Evolutionary conservation across 2,888 invertebrate species (phyloP), one percentile per base, ranked within the genome.

Genomic region (Lithophane ornitopus): DNA sequence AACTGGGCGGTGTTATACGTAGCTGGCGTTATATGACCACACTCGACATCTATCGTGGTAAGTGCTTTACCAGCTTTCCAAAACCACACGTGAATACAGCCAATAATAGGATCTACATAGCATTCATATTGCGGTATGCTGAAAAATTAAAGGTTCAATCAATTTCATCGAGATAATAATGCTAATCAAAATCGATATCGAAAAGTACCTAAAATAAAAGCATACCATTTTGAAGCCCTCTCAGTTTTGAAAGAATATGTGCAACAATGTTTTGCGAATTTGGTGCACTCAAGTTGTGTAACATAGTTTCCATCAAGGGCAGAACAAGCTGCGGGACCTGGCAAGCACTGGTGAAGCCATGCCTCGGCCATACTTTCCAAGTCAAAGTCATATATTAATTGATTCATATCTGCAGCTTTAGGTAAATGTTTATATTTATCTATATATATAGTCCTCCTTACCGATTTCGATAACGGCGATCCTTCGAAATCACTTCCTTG

Each of bases 281-380:
- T 96, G 3, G 93, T 94, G 77, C 96, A 96, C 85, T 96, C 96
- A 19, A 96, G 89, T 85, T 95, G 94, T 16, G 94, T 89, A 2
- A 95, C 95, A 78, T 91, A 92, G 46, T 91, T 85, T n/a, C 89
- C 90, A 41, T 93, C 92, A 0, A 96, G 90, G 3, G 95, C 93
- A 7, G 94, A 94, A 87, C 96, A 96, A 9, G 94, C 92, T 1
- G 95, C 94, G 9, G 94, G 90, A 7, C 96, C 96, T 28, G 96
- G 96, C 22, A 96, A 86, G 82, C 96, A 96, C 80, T 96, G 96
- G 19, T 84, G 90, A 19, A 96, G 92, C 96, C 96, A 96, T 8
- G 91, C 91, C 72, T 82, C 82, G 14, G 96, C 92, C 90, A 96
- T 95, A 78, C 89, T 91, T 85, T 96, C 92, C 74, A 96, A 91